phyloP scores from a whole-genome alignment of 2,888 invertebrate genomes.

The Altica lythri region DNA sequence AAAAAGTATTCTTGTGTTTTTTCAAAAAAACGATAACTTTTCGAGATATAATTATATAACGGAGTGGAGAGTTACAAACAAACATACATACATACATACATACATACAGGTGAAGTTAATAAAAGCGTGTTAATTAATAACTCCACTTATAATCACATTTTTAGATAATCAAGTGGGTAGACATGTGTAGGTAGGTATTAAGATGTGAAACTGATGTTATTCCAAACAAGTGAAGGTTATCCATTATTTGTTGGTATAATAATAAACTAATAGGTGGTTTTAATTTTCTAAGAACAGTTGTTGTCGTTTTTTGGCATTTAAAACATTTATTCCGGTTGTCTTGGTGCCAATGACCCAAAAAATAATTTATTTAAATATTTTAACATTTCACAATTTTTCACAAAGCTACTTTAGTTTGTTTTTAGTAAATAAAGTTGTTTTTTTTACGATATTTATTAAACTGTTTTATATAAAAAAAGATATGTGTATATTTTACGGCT shows the following conservation, averaged over 20 bases:
- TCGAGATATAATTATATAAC: too few species aligned
- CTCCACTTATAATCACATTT: neutral
- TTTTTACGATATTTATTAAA: conserved; percentile 11
- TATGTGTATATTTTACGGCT: too few species aligned
- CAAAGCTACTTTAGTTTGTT: neutral
- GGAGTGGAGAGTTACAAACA: too few species aligned
- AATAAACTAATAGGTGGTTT: neutral
- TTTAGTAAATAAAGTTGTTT: conserved; percentile 1
- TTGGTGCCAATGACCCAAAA: neutral
- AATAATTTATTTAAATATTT: too few species aligned
- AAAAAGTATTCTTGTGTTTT: too few species aligned
- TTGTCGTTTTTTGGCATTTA: neutral
- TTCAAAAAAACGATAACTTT: too few species aligned
- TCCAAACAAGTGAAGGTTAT: neutral
- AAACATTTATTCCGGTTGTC: neutral
- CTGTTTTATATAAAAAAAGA: too few species aligned
- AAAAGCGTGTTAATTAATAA: too few species aligned
- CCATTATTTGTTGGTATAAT: neutral
- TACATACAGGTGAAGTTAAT: too few species aligned
- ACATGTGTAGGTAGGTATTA: neutral
- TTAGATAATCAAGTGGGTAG: neutral
- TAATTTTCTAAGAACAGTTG: neutral
- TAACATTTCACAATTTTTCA: neutral
- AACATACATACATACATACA: too few species aligned
- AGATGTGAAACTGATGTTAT: neutral